A percentile compares a stretch with the other conserved stretches of the same genome.
Evolutionary conservation across 2,113 vertebrate species (phyloP).

Genomic region (Suncus etruscus): DNA sequence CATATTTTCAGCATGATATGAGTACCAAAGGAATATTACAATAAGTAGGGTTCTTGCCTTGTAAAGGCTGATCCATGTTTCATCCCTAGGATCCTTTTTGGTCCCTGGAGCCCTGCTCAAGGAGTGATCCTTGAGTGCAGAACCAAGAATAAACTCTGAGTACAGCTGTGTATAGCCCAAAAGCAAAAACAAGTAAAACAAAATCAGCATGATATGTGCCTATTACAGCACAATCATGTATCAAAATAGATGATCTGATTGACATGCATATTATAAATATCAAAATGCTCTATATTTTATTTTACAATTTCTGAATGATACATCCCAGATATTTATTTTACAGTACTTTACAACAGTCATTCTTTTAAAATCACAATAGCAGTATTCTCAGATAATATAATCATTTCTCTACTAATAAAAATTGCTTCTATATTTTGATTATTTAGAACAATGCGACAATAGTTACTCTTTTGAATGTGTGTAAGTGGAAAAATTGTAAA

Average conservation of each 20-base stretch:
- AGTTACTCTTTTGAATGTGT: background rate
- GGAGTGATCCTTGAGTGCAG: too few species aligned
- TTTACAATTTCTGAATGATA: conserved; percentile 39
- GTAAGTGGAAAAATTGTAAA: background rate
- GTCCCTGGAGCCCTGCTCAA: too few species aligned
- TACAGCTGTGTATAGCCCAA: too few species aligned
- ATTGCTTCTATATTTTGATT: background rate
- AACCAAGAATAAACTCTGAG: too few species aligned
- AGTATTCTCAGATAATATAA: background rate
- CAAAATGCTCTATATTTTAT: conserved; percentile 1
- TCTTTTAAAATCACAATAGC: background rate
- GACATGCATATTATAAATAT: background rate
- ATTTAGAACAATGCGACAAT: background rate
- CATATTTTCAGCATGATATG: background rate
- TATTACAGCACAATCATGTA: background rate
- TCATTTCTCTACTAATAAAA: background rate
- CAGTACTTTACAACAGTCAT: background rate
- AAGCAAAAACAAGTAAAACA: too few species aligned
- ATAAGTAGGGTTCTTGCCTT: too few species aligned
- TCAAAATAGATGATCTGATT: background rate
- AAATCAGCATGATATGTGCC: too few species aligned
- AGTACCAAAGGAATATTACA: too few species aligned
- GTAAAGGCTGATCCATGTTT: too few species aligned
- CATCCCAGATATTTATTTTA: background rate
- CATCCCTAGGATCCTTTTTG: too few species aligned